phyloP scores from a whole-genome alignment of 2,113 vertebrate species.

The Macquaria ambigua region DNA sequence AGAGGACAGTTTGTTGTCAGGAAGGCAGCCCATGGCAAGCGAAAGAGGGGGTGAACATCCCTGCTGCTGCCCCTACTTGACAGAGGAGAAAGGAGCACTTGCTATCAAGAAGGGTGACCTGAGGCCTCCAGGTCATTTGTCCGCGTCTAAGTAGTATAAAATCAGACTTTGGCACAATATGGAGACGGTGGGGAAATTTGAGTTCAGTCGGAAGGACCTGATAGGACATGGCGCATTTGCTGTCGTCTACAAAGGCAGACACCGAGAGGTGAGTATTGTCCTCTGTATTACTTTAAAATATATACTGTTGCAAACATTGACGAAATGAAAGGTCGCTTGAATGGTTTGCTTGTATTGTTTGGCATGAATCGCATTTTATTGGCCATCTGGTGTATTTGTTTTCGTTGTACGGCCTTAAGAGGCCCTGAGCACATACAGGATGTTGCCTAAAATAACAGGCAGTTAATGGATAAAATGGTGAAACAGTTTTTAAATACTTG shows the following conservation, averaged over 20 bases:
- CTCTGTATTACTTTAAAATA: neutral
- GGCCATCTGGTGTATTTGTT: conserved; percentile 59
- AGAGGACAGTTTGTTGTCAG: conserved; percentile 72
- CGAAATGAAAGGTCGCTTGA: rapidly evolving
- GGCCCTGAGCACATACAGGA: conserved; percentile 60
- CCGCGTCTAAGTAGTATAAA: conserved; percentile 41
- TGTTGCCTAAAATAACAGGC: conserved; percentile 30
- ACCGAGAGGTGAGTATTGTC: conserved; percentile 89
- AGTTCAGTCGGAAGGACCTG: conserved; percentile 97
- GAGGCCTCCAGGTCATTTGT: conserved; percentile 49
- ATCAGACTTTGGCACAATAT: conserved; percentile 63
- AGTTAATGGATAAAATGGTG: neutral
- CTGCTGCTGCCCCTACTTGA: conserved; percentile 75
- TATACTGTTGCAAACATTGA: neutral
- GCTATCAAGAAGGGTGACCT: conserved; percentile 53
- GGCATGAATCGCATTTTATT: neutral
- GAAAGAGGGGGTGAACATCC: conserved; percentile 76
- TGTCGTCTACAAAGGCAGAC: conserved; percentile 96
- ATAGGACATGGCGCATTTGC: conserved; percentile 98
- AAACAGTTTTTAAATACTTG: neutral
- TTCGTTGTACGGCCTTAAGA: conserved; percentile 79
- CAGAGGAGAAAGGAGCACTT: conserved; percentile 71
- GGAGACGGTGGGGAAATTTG: conserved; percentile 96
- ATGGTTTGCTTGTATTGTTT: neutral
- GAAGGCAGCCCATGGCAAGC: conserved; percentile 85